Conservation (phyloP, 2,113 vertebrate genomes). For the Orycteropus afer region DNA sequence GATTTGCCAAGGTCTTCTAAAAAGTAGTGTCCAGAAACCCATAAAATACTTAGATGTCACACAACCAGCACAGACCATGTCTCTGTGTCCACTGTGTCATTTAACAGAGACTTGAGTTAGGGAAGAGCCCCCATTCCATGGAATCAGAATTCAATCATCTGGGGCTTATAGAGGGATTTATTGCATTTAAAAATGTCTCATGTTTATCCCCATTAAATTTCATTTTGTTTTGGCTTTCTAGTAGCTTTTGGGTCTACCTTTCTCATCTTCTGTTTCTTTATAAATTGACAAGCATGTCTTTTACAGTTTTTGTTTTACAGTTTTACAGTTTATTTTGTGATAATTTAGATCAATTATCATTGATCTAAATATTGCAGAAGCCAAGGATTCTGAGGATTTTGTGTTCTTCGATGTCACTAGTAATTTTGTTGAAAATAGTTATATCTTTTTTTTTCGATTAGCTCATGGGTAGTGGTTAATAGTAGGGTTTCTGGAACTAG, state of each 20-base stretch:
- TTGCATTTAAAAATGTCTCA: not conserved
- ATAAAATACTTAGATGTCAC: not conserved
- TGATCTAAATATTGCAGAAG: not conserved
- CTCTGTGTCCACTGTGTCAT: not conserved
- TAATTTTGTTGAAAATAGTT: not conserved
- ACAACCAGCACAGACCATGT: not conserved
- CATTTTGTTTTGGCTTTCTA: constrained; percentile 66
- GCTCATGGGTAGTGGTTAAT: not conserved
- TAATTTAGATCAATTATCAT: no score
- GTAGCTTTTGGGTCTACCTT: not conserved
- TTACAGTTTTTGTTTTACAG: not conserved
- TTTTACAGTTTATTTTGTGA: no score
- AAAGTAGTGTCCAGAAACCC: not conserved
- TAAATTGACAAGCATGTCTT: not conserved
- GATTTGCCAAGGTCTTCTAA: constrained; percentile 11
- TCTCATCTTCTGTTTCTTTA: constrained; percentile 39
- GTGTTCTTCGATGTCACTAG: not conserved
- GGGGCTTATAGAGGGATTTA: constrained; percentile 2
- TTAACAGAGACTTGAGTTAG: not conserved
- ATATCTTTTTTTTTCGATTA: not conserved
- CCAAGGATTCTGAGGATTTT: not conserved
- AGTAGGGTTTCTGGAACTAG: not conserved
- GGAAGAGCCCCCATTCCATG: not conserved
- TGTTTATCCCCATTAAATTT: constrained; percentile 67
- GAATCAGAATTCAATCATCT: not conserved